A percentile compares a stretch with the other conserved stretches of the same genome.
Conservation (phyloP, 2,797 vertebrate species). For the Moxostoma hubbsi region DNA sequence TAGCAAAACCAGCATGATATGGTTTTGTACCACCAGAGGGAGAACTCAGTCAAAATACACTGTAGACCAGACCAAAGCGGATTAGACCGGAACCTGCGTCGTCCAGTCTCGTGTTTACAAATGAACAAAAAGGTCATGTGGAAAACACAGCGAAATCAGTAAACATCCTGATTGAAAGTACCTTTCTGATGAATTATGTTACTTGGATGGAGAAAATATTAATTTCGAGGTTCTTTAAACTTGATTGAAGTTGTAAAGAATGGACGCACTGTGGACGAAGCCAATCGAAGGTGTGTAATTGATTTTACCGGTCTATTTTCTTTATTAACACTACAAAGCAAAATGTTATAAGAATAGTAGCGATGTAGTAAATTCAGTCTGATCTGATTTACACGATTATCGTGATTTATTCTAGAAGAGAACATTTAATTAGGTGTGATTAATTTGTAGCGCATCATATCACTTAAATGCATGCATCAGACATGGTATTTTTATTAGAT, state of each 20-base stretch:
- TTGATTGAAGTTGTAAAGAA: constrained; percentile 41
- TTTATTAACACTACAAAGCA: not conserved
- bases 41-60: constrained; percentile 42
- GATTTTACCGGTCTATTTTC: not conserved
- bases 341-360: not conserved
- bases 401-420: not conserved
- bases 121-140: constrained; percentile 18
- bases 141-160: constrained; percentile 5
- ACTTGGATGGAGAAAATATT: constrained; percentile 2
- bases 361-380: not conserved
- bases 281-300: constrained; percentile 25
- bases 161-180: not conserved
- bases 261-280: constrained; percentile 31
- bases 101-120: constrained; percentile 31
- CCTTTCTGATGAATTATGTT: not conserved
- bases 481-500: not conserved
- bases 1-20: constrained; percentile 34
- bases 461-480: not conserved
- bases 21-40: constrained; percentile 52
- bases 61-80: constrained; percentile 53
- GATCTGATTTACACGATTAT: not conserved
- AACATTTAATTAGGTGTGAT: not conserved
- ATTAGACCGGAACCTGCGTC: constrained; percentile 52
- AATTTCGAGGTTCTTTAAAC: constrained; percentile 10
- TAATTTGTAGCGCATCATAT: not conserved